Evolutionary conservation across 2,888 invertebrate genomes (phyloP).

Genomic region (Seira musarum): DNA sequence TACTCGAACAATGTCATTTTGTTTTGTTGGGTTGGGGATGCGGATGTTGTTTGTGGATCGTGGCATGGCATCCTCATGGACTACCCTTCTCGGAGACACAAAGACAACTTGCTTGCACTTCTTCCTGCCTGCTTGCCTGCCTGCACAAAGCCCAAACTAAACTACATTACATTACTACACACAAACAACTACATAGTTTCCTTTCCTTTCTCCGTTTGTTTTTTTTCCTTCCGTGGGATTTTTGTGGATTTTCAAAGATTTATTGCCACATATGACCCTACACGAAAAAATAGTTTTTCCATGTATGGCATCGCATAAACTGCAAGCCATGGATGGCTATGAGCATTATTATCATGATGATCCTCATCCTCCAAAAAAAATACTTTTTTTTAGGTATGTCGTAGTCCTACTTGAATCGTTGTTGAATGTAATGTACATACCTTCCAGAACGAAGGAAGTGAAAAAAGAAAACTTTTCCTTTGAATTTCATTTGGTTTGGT

Average conservation of each 20-base stretch:
- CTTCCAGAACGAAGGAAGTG: conserved; percentile 9
- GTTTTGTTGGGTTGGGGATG: too few species aligned
- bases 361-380: neutral
- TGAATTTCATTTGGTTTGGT: conserved; percentile 30
- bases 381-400: too few species aligned
- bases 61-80: too few species aligned
- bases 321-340: too few species aligned
- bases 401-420: neutral
- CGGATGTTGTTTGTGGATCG: too few species aligned
- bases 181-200: conserved; percentile 55
- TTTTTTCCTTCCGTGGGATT: conserved; percentile 66
- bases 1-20: too few species aligned
- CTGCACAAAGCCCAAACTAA: too few species aligned
- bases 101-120: too few species aligned
- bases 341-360: neutral
- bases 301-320: neutral
- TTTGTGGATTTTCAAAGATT: conserved; percentile 69
- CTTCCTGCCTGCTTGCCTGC: too few species aligned
- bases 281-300: conserved; percentile 37
- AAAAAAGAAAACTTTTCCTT: conserved; percentile 50
- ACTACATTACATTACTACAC: too few species aligned
- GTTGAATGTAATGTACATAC: conserved; percentile 10
- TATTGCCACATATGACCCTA: conserved; percentile 66
- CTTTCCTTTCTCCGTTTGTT: too few species aligned
- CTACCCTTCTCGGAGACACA: too few species aligned